Conservation (phyloP, 2,797 vertebrate species). For the Synanceia verrucosa region DNA sequence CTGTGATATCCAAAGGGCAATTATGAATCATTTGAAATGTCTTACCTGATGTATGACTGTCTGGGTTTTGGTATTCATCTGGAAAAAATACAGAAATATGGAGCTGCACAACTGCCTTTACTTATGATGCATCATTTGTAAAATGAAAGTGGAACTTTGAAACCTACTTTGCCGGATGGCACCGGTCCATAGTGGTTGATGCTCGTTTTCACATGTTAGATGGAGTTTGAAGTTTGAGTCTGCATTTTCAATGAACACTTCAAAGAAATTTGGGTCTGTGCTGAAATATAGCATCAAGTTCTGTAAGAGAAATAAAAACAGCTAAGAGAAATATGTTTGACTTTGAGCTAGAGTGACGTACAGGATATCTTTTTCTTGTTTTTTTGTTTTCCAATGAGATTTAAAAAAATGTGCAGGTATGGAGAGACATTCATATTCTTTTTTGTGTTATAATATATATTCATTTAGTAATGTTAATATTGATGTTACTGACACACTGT, state of each 20-base stretch:
- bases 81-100: background rate
- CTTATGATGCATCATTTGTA: background rate
- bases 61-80: background rate
- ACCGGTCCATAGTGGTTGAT: background rate
- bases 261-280: background rate
- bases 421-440: too few relatives aligned
- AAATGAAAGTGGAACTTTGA: background rate
- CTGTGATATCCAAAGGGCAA: background rate
- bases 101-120: background rate
- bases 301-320: background rate
- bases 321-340: background rate
- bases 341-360: background rate
- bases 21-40: background rate
- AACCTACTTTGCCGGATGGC: background rate
- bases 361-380: too few relatives aligned
- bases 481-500: too few relatives aligned
- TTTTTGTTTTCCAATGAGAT: too few relatives aligned
- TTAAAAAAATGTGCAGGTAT: too few relatives aligned
- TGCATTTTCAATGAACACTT: conserved; percentile 1
- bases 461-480: too few relatives aligned
- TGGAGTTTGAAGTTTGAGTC: background rate
- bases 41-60: background rate
- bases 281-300: background rate
- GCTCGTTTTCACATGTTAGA: accelerated
- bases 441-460: too few relatives aligned